Conservation (phyloP, 2,888 invertebrate species). For the Spialia ferax region DNA sequence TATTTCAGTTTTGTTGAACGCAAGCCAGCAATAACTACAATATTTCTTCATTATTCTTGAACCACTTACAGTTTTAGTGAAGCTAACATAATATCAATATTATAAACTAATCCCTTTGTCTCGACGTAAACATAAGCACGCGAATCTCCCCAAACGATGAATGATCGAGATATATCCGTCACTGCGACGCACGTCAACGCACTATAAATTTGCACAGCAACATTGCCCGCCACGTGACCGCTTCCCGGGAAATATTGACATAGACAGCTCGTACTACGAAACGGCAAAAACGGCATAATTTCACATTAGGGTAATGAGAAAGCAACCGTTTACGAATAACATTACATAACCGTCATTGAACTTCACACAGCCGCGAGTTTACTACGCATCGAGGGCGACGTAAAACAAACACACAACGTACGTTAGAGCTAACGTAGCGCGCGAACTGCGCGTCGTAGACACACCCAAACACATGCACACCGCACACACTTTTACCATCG, state of each 20-base stretch:
- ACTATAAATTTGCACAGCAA: constrained; percentile 1
- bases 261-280: neutral
- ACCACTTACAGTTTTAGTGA: too few relatives aligned
- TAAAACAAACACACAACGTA: constrained; percentile 42
- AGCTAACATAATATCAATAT: too few relatives aligned
- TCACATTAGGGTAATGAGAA: neutral
- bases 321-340: constrained; percentile 42
- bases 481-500: constrained; percentile 57
- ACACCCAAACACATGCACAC: constrained; percentile 50
- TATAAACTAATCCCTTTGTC: neutral
- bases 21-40: too few relatives aligned
- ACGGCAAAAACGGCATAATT: neutral
- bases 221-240: constrained; percentile 24
- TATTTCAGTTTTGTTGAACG: too few relatives aligned
- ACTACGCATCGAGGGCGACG: constrained; percentile 63
- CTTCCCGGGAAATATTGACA: neutral
- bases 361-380: constrained; percentile 59
- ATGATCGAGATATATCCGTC: constrained; percentile 20
- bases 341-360: constrained; percentile 75
- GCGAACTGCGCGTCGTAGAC: constrained; percentile 17
- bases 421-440: constrained; percentile 9
- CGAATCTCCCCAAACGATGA: neutral
- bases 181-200: constrained; percentile 14
- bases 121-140: neutral
- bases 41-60: too few relatives aligned